These are phyloP conservation scores for Toxotes jaculatrix DNA, from an alignment of 2,113 vertebrate species.

Conservation along the genomic window DNA sequence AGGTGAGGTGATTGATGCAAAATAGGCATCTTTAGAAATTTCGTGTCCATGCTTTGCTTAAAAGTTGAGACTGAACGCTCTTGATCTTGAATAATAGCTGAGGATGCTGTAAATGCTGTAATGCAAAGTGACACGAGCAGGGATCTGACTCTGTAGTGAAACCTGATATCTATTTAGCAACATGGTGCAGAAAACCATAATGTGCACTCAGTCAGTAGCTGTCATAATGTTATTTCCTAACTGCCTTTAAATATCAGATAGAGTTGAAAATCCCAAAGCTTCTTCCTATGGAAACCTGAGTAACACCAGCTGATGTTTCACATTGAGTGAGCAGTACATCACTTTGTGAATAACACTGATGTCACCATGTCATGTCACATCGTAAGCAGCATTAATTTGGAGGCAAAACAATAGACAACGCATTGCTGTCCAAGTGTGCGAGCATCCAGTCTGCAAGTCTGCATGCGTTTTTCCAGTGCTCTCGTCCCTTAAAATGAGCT, in stretches of 20 bases:
- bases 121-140: neutral
- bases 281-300: neutral
- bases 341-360: neutral
- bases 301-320: neutral
- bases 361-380: constrained; percentile 25
- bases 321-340: neutral
- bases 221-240: neutral
- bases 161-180: neutral
- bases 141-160: neutral
- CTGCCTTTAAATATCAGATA: neutral
- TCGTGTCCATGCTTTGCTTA: neutral
- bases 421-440: constrained; percentile 15
- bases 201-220: neutral
- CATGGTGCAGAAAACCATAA: neutral
- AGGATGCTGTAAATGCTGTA: neutral
- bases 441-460: constrained; percentile 42
- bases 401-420: constrained; percentile 41
- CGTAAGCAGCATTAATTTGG: constrained; percentile 11
- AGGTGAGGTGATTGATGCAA: neutral
- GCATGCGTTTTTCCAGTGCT: constrained; percentile 26
- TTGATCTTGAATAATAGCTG: neutral
- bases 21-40: neutral
- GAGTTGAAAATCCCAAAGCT: neutral
- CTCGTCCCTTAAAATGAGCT: constrained; percentile 45
- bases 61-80: neutral